phyloP scores from a whole-genome alignment of 1,140 invertebrate genomes.

The Panonychus citri region DNA sequence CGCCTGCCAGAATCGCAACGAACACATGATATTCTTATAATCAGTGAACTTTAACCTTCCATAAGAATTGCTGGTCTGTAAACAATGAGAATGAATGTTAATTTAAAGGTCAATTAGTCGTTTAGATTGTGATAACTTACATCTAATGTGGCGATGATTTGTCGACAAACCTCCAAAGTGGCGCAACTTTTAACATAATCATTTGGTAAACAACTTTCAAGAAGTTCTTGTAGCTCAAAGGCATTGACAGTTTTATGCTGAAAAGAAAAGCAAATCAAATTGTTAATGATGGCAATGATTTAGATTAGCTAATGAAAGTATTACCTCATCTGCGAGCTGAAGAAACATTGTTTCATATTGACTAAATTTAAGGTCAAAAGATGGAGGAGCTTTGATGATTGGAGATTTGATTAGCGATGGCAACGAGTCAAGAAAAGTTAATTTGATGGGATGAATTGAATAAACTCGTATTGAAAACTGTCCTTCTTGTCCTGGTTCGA shows the following conservation, averaged over 20 bases:
- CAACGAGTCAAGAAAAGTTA: conserved; percentile 49
- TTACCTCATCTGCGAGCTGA: conserved; percentile 48
- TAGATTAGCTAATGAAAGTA: neutral
- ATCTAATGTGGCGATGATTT: conserved; percentile 65
- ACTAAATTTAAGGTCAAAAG: conserved; percentile 12
- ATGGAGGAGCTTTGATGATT: conserved; percentile 34
- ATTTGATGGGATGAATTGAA: conserved; percentile 51
- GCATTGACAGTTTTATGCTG: conserved; percentile 61
- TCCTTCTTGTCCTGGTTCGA: conserved; percentile 69
- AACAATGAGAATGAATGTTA: conserved; percentile 10
- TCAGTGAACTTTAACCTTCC: conserved; percentile 59
- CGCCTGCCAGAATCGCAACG: conserved; percentile 67
- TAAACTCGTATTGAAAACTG: conserved; percentile 58
- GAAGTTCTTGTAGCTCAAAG: conserved; percentile 68
- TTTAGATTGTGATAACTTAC: conserved; percentile 27
- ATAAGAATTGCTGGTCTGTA: conserved; percentile 37
- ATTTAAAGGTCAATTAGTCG: neutral
- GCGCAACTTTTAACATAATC: conserved; percentile 84
- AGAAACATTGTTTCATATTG: conserved; percentile 64
- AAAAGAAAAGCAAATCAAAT: neutral
- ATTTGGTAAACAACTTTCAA: conserved; percentile 74
- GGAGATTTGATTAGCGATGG: conserved; percentile 45
- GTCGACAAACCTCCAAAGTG: conserved; percentile 66
- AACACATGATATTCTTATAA: conserved; percentile 77
- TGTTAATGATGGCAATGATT: neutral